Base-by-base conservation (phyloP, 2,113 vertebrate species). In the Rutilus rutilus region DNA sequence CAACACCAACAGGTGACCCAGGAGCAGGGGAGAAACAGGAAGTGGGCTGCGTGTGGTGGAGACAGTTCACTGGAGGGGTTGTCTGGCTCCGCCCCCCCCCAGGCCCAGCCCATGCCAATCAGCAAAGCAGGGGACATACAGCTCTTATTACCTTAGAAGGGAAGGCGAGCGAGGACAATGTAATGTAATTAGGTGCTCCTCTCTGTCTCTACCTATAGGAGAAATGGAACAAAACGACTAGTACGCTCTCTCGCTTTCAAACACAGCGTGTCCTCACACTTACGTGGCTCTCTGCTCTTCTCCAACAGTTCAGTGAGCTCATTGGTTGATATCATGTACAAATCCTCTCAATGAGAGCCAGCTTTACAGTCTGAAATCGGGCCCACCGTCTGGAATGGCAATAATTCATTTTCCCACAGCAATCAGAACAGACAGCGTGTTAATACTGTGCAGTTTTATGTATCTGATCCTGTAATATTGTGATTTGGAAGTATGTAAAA, bases 1-100 rank as follows among this genome's bases (percentile, higher is more conserved):
- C 97, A 97, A 93, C 90, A 96, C 94, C 96, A 97, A 97, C 97
- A 98, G 97, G 97, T 98, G 97, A 97, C 93, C 93, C 90, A 88
- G 88, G 92, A 93, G 93, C 93, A 92, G 93, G 89, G 89, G 9
- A 93, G 87, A 94, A 93, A 94, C 95, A 96, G 97, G 96, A 97
- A 96, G 95, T 94, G 93, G 93, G 92, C 92, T 90, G 76, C 82
- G 88, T 90, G 45, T 91, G 93, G 90, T 93, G 93, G 95, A 95
- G 94, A 93, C 93, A 78, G 91, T 93, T 95, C 95, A 93, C 90
- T 91, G 91, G 91, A 95, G 95, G 94, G 93, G 89, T 93, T 92
- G 93, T 92, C 95, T 96, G 95, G 95, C 93, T 88, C 90, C 12
- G 60, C 89, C 94, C 75, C 30, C 39, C 75, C 74, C 64, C 23